Evolutionary conservation across 2,113 vertebrate genomes (phyloP).

Genomic region (Xenopus tropicalis): DNA sequence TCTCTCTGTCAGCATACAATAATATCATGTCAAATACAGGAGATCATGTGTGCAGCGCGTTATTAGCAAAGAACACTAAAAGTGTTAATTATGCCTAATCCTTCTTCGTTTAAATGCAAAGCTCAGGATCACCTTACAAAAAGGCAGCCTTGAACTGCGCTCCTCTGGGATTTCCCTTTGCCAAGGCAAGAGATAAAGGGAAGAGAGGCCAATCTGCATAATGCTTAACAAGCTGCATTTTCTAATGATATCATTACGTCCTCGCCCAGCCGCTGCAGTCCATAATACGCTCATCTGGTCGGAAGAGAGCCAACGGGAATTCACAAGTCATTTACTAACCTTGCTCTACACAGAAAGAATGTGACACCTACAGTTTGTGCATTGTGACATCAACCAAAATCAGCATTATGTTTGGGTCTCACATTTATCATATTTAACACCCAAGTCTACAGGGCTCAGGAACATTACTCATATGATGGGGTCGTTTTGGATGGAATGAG

Average conservation of each 20-base stretch:
- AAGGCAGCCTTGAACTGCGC: no score
- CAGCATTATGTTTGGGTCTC: no score
- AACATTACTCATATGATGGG: no score
- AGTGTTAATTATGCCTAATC: conserved; percentile 8
- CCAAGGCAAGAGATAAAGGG: not conserved
- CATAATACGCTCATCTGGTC: no score
- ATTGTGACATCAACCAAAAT: no score
- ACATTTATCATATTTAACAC: no score
- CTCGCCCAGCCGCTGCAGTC: not conserved
- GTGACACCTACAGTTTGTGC: no score
- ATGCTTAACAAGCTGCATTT: not conserved
- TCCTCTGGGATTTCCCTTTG: not conserved
- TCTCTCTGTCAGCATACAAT: not conserved
- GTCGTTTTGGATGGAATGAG: no score
- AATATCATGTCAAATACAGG: not conserved
- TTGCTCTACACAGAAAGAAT: not conserved
- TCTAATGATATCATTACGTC: conserved; percentile 5
- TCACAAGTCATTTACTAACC: not conserved
- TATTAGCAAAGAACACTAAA: conserved; percentile 2
- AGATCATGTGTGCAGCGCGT: not conserved
- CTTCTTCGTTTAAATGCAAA: not conserved
- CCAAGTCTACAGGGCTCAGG: no score
- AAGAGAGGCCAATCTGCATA: not conserved
- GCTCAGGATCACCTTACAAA: not conserved
- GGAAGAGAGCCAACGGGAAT: not conserved